Percentiles rank a stretch among this genome's conserved stretches.
These are phyloP conservation scores for Eulemur albifrons DNA, from an alignment of 2,797 vertebrate species.

Conservation along the genomic window DNA sequence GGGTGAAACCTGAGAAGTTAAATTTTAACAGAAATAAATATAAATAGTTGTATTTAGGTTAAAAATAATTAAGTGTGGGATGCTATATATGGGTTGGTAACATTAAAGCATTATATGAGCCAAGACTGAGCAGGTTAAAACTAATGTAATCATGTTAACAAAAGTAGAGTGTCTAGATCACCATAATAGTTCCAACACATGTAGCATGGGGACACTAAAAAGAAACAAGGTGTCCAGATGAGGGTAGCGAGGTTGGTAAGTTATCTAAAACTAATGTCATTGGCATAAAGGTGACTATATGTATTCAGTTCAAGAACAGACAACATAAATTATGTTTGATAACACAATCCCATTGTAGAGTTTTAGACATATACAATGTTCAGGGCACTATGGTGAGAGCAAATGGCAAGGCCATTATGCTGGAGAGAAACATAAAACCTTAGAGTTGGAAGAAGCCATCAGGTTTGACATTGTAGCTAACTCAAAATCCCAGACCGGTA, in stretches of 20 bases:
- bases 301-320: background rate
- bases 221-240: background rate
- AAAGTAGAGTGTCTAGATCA: background rate
- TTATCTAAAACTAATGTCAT: background rate
- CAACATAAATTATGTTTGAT: slow-evolving; percentile 4
- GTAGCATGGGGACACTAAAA: background rate
- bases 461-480: background rate
- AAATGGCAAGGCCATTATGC: background rate
- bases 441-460: slow-evolving; percentile 17
- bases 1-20: background rate
- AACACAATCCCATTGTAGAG: background rate
- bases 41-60: slow-evolving; percentile 6
- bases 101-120: slow-evolving; percentile 10
- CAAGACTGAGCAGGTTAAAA: background rate
- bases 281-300: slow-evolving; percentile 14
- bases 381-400: background rate
- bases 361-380: background rate
- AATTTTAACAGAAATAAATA: slow-evolving; percentile 29
- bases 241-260: background rate
- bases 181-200: background rate
- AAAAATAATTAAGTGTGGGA: slow-evolving; percentile 9
- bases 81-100: background rate
- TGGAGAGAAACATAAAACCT: background rate
- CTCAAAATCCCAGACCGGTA: background rate
- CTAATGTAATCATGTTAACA: slow-evolving; percentile 5